A percentile compares a stretch with the other conserved stretches of the same genome.
These are phyloP conservation scores for Drosophila navojoa DNA, from an alignment of 1,140 invertebrate species.

Conservation along the genomic window DNA sequence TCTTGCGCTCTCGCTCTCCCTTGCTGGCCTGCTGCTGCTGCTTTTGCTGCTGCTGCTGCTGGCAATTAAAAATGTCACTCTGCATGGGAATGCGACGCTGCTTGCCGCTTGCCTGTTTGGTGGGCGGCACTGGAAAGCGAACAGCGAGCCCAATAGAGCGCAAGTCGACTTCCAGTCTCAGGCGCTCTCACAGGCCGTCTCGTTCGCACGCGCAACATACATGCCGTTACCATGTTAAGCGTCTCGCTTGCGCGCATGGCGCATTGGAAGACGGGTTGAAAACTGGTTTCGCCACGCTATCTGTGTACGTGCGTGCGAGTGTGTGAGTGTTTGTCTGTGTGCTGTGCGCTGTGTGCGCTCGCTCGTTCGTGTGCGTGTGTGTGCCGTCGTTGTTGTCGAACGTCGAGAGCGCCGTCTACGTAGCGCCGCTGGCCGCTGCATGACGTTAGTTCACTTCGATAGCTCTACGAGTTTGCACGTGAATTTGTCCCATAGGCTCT, in stretches of 20 bases:
- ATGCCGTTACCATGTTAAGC: conserved; percentile 2
- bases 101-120: conserved; percentile 28
- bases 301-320: not conserved
- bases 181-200: conserved; percentile 36
- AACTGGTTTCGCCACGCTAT: conserved; percentile 58
- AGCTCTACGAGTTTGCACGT: conserved; percentile 84
- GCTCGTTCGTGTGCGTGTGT: conserved; percentile 4
- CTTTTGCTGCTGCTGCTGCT: conserved; percentile 25
- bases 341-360: too few relatives aligned
- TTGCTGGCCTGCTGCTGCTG: conserved; percentile 31
- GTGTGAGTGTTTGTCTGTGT: not conserved
- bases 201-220: conserved; percentile 12
- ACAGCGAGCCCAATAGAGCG: conserved; percentile 70
- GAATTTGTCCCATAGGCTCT: conserved; percentile 68
- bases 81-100: conserved; percentile 68
- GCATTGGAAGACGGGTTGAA: conserved; percentile 52
- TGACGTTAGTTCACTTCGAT: conserved; percentile 84
- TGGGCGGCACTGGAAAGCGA: conserved; percentile 72
- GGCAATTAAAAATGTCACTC: conserved; percentile 79
- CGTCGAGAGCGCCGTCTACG: conserved; percentile 75
- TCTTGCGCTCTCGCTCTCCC: conserved; percentile 35
- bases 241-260: conserved; percentile 27
- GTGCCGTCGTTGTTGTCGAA: conserved; percentile 39
- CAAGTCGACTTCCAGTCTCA: conserved; percentile 70
- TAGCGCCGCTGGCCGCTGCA: conserved; percentile 77